Evolutionary conservation across 2,113 vertebrate genomes (phyloP).

Genomic region (Mustelus asterias): DNA sequence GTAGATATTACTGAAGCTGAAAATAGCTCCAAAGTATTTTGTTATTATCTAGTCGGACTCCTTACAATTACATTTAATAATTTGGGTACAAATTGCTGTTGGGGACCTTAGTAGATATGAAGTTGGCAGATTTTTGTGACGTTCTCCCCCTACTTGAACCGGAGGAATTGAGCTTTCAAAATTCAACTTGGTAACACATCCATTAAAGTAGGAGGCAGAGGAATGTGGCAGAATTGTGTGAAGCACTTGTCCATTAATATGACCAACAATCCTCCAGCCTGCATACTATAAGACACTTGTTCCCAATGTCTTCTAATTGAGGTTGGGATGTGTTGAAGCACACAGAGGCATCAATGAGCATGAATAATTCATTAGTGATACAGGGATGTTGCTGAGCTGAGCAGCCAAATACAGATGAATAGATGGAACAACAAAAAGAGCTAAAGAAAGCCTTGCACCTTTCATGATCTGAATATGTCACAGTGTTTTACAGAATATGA

Average conservation of each 20-base stretch:
- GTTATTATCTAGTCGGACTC: no score
- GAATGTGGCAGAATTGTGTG: background rate
- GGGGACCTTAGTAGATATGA: background rate
- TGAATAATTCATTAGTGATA: background rate
- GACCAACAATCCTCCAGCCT: background rate
- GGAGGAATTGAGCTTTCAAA: background rate
- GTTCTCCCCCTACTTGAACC: background rate
- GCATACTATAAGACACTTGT: background rate
- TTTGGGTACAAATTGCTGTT: background rate
- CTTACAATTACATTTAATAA: background rate
- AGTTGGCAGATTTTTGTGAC: background rate
- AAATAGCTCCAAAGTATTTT: no score
- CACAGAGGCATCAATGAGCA: background rate
- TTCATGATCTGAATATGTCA: background rate
- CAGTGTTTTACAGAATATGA: background rate
- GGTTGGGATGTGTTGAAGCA: background rate
- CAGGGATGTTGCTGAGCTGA: background rate
- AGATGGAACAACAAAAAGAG: background rate
- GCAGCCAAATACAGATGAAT: background rate
- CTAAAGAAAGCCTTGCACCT: background rate
- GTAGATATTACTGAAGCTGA: no score
- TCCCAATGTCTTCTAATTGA: background rate
- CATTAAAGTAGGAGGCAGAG: background rate
- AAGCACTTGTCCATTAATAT: background rate
- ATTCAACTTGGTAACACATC: background rate